Evolutionary conservation across 2,888 invertebrate genomes (phyloP), one percentile per base, ranked within the genome.

Genomic region (Morpho achilles): DNA sequence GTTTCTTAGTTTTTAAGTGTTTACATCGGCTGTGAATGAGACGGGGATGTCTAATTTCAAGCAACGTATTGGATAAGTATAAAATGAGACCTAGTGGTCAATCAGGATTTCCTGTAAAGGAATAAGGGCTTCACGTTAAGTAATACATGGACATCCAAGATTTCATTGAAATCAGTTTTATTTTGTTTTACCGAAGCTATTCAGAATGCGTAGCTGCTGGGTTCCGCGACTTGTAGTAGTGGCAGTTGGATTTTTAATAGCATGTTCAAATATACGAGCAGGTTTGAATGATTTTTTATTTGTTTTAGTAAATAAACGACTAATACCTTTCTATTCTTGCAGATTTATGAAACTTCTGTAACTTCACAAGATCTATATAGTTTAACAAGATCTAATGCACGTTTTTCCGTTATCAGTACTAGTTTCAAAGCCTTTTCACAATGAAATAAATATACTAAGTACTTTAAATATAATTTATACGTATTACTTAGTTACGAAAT

Each of bases 1-100:
- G 86, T 76, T 80, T 74, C 69, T 62, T 66, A 77, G 77, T 75
- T 78, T 77, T 75, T 71, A 76, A 77, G 80, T 83, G 82, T 81
- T 80, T 76, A 74, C 73, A 68, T 69, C 67, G 73, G 70, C 70
- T 78, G 81, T 84, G 82, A 76, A 77, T 71, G 70, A 73, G 72
- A 73, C 70, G 72, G 80, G 76, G 81, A 80, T 85, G 81, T 77
- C 74, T 69, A 69, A 68, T 72, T 67, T 71, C 66, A 70, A 69
- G 68, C 66, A 70, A 62, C 67, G 66, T 65, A 71, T 70, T 67
- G 67, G 71, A 73, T 67, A 69, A 60, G 71, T 62, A 72, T 74
- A 69, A 76, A 81, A 80, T 80, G 32, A 83, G 79, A 76, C 71
- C 80, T 79, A 76, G 70, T 62, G 56, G 63, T 59, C 70, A 60